Evolutionary conservation across 2,113 vertebrate species (phyloP), one percentile per base, ranked within the genome.

Genomic region (Nettapus auritus): DNA sequence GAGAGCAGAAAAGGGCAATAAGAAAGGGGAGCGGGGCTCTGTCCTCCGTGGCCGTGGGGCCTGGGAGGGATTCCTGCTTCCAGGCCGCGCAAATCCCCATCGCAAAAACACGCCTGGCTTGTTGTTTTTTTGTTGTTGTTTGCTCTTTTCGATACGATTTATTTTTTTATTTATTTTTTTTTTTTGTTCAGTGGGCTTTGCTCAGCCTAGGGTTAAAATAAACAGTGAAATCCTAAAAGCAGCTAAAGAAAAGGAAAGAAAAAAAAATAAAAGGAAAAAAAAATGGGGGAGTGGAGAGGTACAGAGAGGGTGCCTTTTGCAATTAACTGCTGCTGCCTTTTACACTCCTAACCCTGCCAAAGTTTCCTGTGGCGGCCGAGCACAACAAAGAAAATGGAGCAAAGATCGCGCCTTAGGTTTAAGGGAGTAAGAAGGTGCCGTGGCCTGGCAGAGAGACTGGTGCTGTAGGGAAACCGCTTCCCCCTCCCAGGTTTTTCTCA

Each of bases 341-440:
- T 86, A 80, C 75, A 69, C 82, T 9, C 38, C 60, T 64, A n/a
- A n/a, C 79, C 85, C 88, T 89, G 64, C 48, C 82, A 50, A 89
- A 80, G 86, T 92, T 94, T 81, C 67, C 59, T 75, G 42, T 50
- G 29, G 75, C 70, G 9, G 88, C 55, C 50, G 63, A 88, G 83
- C 44, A 63, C 68, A 93, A 93, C 76, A 95, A 93, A 94, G 94
- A 90, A 86, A 93, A 75, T 70, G 55, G 94, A 96, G 88, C 96
- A 96, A 94, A 95, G 95, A 95, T 93, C 90, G 59, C 86, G n/a
- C 75, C 44, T 48, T 2, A 9, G 63, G 33, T 82, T 29, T 83
- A 36, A 89, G 75, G 62, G 81, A 73, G 33, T 0, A 18, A 56
- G 8, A 52, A 86, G 46, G 60, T 56, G 82, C 70, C 29, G 11